Base-by-base conservation (phyloP, 2,888 invertebrate species). In the Stenodema calcarata region DNA sequence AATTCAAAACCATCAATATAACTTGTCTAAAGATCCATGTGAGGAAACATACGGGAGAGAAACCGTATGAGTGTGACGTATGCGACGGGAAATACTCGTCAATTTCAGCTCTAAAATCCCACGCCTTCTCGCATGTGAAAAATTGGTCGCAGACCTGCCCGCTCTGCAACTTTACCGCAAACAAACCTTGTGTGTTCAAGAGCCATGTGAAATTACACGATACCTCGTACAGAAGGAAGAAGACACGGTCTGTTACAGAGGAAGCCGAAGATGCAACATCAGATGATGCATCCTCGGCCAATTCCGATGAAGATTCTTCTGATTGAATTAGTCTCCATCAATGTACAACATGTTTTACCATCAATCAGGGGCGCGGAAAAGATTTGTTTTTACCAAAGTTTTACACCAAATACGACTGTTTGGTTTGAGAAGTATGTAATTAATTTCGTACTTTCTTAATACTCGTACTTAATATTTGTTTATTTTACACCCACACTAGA, bases 61-160 rank as follows among this genome's bases (percentile, higher is more conserved):
- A 44, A 44, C 78, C 78, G 18, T 78, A 11, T 23, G 44, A 78
- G 14, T 78, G 78, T 78, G 78, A 27, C 3, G n/a, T 4, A 1
- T 78, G 78, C 23, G 78, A 18, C 9, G 27, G 4, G 0, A 1
- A 1, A 23, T 78, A 44, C 23, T 7, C 78, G 0, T 78, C 78
- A 7, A 42, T 2, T 16, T 1, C 44, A 0, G 78, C 6, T 14
- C 18, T 23, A 0, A 41, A 44, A 18, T 0, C 3, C 14, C 78
- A 78, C 18, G 42, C 18, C n/a, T 44, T 78, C 44, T 44, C 78
- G 14, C 78, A 78, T n/a, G 4, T 44, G n/a, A 9, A 75, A 35
- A 23, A 14, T 27, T 78, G 78, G 78, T 78, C 78, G 42, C 78
- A 78, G 78, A 12, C 78, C 23, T 78, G 78, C 47, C 44, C 78